Base-by-base conservation (phyloP, 2,888 invertebrate species). In the Ceraclea dissimilis region DNA sequence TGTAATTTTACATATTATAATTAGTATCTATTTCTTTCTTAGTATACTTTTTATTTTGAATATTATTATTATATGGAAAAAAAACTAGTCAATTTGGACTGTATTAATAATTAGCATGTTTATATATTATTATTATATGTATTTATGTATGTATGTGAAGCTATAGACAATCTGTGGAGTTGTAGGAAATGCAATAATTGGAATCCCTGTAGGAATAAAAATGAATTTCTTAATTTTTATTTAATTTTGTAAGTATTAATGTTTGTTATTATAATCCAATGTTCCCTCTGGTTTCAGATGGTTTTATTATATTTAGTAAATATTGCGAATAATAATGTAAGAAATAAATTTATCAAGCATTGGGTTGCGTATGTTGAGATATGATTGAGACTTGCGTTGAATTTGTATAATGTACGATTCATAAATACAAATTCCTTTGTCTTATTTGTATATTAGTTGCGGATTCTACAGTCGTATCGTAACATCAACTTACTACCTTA, bases 171-270 rank as follows among this genome's bases (percentile, higher is more conserved):
- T 39, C 39, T 39, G 13, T 39, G 39, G 16, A 4, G 39, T 8
- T 5, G 39, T 13, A 13, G 13, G n/a, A 13, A n/a, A n/a, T n/a
- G 39, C 13, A 39, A 39, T 8, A 39, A 39, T n/a, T 8, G 13
- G 13, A 49, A 21, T 44, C 54, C 54, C 54, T 44, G 49, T 11
- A 44, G 49, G 54, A 39, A 22, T 21, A 11, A 22, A 54, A 44
- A 43, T 49, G 39, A 48, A 54, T 49, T 54, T 21, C 43, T 43
- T 34, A 16, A 43, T 54, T 54, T 54, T 54, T 54, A 54, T 54
- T 50, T 49, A 49, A 50, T 54, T 50, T 54, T 54, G 43, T 54
- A 54, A 54, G 54, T 54, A 53, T 48, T 53, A 43, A 50, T 49
- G 21, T 50, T 50, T 50, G 50, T 33, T 43, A 44, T 48, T 20